Conservation (phyloP, 2,797 vertebrate species). For the Okamejei kenojei region DNA sequence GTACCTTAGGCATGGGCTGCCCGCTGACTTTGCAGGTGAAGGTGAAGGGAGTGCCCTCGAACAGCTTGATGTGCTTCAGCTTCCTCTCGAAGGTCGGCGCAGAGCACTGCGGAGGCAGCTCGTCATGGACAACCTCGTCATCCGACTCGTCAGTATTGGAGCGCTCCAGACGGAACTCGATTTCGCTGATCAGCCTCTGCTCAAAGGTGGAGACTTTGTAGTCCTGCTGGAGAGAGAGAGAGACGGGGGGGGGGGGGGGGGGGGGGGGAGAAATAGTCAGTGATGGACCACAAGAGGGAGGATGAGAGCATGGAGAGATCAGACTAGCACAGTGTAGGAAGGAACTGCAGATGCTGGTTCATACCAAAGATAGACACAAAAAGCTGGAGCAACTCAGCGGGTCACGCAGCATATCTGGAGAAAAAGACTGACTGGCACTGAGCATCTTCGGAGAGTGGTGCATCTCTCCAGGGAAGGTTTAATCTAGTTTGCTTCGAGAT, state of each 20-base stretch:
- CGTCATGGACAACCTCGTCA: slow-evolving; percentile 74
- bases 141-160: slow-evolving; percentile 88
- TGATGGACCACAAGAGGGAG: neutral
- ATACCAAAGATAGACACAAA: no score
- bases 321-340: neutral
- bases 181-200: slow-evolving; percentile 94
- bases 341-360: no score
- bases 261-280: neutral
- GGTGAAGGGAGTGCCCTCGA: slow-evolving; percentile 93
- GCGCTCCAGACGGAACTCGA: slow-evolving; percentile 89
- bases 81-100: slow-evolving; percentile 78
- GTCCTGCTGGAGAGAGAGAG: slow-evolving; percentile 59
- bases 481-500: no score
- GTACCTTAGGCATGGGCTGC: slow-evolving; percentile 90
- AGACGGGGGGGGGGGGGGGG: no score
- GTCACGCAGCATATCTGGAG: no score
- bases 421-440: no score
- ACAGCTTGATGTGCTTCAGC: slow-evolving; percentile 91
- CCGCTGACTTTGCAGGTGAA: slow-evolving; percentile 85
- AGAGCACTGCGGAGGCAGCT: slow-evolving; percentile 52
- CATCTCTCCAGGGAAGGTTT: no score
- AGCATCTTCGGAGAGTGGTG: no score
- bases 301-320: neutral
- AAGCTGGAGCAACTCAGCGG: no score
- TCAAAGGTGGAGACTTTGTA: slow-evolving; percentile 98